Evolutionary conservation across 1,140 invertebrate genomes (phyloP).

Genomic region (Leptestheria dahalacensis): DNA sequence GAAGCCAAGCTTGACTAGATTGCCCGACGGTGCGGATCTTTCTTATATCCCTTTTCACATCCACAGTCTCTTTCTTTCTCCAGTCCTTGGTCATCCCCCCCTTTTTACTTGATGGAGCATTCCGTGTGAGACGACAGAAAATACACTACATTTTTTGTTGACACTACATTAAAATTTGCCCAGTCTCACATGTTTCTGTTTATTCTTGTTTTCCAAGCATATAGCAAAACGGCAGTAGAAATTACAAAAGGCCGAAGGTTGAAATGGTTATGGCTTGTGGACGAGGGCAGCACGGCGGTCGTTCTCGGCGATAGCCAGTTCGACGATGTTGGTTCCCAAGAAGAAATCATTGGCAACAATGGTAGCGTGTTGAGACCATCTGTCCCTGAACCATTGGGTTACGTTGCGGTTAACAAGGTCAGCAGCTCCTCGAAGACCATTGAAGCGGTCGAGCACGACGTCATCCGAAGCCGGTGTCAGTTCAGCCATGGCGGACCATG

Average conservation of each 20-base stretch:
- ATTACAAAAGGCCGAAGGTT: too few relatives aligned
- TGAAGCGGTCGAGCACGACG: conserved; percentile 33
- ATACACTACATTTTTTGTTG: not conserved
- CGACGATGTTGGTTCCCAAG: conserved; percentile 37
- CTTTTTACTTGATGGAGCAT: not conserved
- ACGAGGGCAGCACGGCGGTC: not conserved
- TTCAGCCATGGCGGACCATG: conserved; percentile 45
- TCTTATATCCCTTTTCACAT: not conserved
- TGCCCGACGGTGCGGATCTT: not conserved
- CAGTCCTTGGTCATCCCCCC: too few relatives aligned
- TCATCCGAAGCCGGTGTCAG: conserved; percentile 39
- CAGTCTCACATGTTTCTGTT: too few relatives aligned
- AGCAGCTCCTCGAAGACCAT: conserved; percentile 35
- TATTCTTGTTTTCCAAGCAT: too few relatives aligned
- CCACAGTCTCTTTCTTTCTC: too few relatives aligned
- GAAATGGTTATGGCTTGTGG: too few relatives aligned
- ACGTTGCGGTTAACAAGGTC: conserved; percentile 38
- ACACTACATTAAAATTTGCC: too few relatives aligned
- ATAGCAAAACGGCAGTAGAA: not conserved
- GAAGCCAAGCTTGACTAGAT: not conserved
- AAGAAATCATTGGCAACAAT: conserved; percentile 46
- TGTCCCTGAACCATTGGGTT: conserved; percentile 36
- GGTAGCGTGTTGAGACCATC: conserved; percentile 37
- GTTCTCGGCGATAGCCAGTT: conserved; percentile 40
- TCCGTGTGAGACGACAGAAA: not conserved